Evolutionary conservation across 2,888 invertebrate genomes (phyloP).

Genomic region (Zaprionus bogoriensis): DNA sequence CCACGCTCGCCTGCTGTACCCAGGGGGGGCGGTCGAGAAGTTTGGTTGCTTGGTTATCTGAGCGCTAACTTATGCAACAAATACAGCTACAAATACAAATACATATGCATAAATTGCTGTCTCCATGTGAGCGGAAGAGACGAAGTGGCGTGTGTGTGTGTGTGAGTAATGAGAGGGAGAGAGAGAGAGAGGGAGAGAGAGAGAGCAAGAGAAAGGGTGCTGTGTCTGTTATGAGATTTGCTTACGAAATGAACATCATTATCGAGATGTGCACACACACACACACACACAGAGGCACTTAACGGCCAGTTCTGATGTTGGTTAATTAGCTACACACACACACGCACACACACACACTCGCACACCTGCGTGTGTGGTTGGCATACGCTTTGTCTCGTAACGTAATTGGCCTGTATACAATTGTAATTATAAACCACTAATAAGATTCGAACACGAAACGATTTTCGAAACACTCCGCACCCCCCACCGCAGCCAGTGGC

Average conservation of each 20-base stretch:
- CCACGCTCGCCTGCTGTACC: not conserved
- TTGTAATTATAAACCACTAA: conserved; percentile 80
- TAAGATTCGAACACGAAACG: conserved; percentile 75
- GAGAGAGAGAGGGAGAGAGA: not conserved
- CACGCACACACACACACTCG: conserved; percentile 13
- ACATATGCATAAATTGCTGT: conserved; percentile 61
- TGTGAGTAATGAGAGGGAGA: not conserved
- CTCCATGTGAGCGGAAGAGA: conserved; percentile 3
- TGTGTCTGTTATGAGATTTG: conserved; percentile 64
- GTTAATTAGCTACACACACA: conserved; percentile 60
- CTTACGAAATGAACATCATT: conserved; percentile 74
- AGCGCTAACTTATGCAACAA: conserved; percentile 50
- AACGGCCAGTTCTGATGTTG: conserved; percentile 53
- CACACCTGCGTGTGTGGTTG: conserved; percentile 23
- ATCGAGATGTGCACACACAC: conserved; percentile 40
- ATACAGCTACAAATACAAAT: conserved; percentile 60
- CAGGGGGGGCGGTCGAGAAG: not conserved
- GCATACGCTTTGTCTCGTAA: conserved; percentile 58
- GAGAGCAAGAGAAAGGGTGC: no score
- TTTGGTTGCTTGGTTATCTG: conserved; percentile 45
- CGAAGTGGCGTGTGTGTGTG: conserved; percentile 8
- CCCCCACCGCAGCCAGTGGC: conserved; percentile 38
- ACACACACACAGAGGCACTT: conserved; percentile 40
- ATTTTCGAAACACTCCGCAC: conserved; percentile 57
- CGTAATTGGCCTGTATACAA: conserved; percentile 76